phyloP scores from a whole-genome alignment of 2,888 invertebrate genomes.

The Tipula unca region DNA sequence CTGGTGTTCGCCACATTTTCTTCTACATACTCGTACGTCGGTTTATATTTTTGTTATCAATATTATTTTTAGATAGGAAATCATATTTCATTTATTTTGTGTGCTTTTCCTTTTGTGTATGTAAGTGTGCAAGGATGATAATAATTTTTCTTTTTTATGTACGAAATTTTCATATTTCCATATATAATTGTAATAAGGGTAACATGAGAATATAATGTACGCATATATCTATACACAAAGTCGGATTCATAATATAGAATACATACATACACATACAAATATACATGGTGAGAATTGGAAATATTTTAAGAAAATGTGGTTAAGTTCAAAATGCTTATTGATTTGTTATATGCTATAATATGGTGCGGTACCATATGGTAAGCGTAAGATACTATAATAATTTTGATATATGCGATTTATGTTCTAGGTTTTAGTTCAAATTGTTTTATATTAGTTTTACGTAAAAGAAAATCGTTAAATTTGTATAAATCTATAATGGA shows the following conservation, averaged over 20 bases:
- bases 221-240: not conserved
- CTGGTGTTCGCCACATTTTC: not conserved
- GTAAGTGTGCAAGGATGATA: not conserved
- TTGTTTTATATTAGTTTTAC: not conserved
- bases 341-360: not conserved
- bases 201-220: not conserved
- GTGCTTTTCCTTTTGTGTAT: not conserved
- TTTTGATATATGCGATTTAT: not conserved
- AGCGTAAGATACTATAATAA: not conserved
- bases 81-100: not conserved
- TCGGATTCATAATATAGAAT: not conserved
- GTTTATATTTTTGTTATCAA: not conserved
- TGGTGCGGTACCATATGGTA: not conserved
- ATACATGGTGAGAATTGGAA: not conserved
- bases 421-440: not conserved
- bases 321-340: not conserved
- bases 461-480: not conserved
- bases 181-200: not conserved
- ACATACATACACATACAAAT: not conserved
- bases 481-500: not conserved
- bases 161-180: not conserved
- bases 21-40: not conserved
- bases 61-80: not conserved
- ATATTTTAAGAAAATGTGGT: not conserved
- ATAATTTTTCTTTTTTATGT: not conserved